A percentile compares a stretch with the other conserved stretches of the same genome.
Conservation (phyloP, 2,888 invertebrate species). For the Metopia argyrocephala region DNA sequence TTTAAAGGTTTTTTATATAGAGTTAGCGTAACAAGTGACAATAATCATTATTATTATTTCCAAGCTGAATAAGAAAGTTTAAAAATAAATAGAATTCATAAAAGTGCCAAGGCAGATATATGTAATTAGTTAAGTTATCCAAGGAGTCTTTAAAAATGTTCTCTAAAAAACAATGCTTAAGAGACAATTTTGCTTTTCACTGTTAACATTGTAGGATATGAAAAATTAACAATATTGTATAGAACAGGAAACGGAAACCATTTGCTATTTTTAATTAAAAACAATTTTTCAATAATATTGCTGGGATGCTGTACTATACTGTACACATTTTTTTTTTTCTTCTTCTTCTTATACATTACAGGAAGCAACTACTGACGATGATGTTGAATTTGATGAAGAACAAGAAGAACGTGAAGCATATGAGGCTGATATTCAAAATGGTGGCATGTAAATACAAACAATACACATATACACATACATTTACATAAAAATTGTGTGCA, state of each 20-base stretch:
- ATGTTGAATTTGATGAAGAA: slow-evolving; percentile 82
- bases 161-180: background rate
- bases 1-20: too few species aligned
- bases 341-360: slow-evolving; percentile 69
- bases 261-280: slow-evolving; percentile 65
- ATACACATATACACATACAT: slow-evolving; percentile 19
- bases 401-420: slow-evolving; percentile 74
- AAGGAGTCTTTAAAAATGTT: too few species aligned
- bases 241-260: slow-evolving; percentile 58
- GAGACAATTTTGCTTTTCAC: background rate
- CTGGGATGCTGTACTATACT: slow-evolving; percentile 4
- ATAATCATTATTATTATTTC: too few species aligned
- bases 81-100: too few species aligned
- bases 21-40: too few species aligned
- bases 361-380: slow-evolving; percentile 82
- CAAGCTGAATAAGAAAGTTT: too few species aligned
- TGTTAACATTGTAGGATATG: slow-evolving; percentile 11
- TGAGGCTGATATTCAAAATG: slow-evolving; percentile 74
- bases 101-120: too few species aligned
- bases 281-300: slow-evolving; percentile 60
- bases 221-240: slow-evolving; percentile 4
- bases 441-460: slow-evolving; percentile 68
- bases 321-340: slow-evolving; percentile 44
- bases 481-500: slow-evolving; percentile 37
- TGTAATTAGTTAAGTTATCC: too few species aligned